Evolutionary conservation across 2,888 invertebrate species (phyloP).

Genomic region (Cremastinae sp.): DNA sequence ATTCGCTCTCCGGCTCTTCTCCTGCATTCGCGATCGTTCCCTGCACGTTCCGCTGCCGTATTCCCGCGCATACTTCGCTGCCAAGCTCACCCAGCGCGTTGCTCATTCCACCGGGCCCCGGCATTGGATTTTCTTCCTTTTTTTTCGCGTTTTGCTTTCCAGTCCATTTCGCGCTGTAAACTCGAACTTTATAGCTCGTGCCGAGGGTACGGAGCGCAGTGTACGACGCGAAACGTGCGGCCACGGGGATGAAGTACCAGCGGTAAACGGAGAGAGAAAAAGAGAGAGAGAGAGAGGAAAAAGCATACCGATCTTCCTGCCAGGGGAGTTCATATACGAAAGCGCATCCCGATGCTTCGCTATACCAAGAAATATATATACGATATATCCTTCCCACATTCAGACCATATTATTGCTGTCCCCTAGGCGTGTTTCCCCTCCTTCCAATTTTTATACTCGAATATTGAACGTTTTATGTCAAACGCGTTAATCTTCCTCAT

Average conservation of each 20-base stretch:
- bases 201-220: slow-evolving; percentile 55
- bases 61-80: slow-evolving; percentile 47
- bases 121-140: slow-evolving; percentile 62
- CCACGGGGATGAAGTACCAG: slow-evolving; percentile 65
- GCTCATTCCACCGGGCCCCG: slow-evolving; percentile 48
- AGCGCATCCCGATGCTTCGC: slow-evolving; percentile 51
- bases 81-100: slow-evolving; percentile 53
- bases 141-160: slow-evolving; percentile 76
- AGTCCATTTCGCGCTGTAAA: slow-evolving; percentile 79
- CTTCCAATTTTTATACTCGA: slow-evolving; percentile 4
- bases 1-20: slow-evolving; percentile 26
- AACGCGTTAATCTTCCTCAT: not conserved
- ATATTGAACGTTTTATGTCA: slow-evolving; percentile 13
- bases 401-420: slow-evolving; percentile 51
- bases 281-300: slow-evolving; percentile 39
- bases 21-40: slow-evolving; percentile 51
- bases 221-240: slow-evolving; percentile 56
- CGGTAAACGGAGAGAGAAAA: slow-evolving; percentile 32
- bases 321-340: slow-evolving; percentile 48
- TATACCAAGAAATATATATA: slow-evolving; percentile 18
- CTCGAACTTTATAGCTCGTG: slow-evolving; percentile 77
- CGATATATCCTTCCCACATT: not conserved
- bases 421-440: slow-evolving; percentile 21
- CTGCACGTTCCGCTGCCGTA: slow-evolving; percentile 47
- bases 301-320: slow-evolving; percentile 22